A percentile compares a stretch with the other conserved stretches of the same genome.
phyloP scores from a whole-genome alignment of 2,888 invertebrate species.

The Venusia cambrica region DNA sequence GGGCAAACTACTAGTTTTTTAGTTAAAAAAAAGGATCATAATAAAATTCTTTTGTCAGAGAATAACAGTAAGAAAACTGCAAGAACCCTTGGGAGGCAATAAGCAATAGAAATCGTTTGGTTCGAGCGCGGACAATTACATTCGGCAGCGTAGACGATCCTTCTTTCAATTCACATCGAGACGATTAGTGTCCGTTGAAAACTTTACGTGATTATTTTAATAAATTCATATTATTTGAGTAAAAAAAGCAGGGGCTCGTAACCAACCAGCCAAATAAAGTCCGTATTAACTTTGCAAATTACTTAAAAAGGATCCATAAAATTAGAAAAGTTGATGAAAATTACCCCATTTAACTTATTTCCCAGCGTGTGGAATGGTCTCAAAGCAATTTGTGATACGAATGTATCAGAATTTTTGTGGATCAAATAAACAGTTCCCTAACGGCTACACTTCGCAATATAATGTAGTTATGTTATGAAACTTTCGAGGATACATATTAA shows the following conservation, averaged over 20 bases:
- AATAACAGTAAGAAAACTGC: constrained; percentile 66
- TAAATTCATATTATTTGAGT: too few relatives aligned
- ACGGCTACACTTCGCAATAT: constrained; percentile 19
- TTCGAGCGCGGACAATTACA: constrained; percentile 64
- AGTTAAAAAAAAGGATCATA: constrained; percentile 38
- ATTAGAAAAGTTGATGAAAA: constrained; percentile 25
- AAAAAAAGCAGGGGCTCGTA: constrained; percentile 3
- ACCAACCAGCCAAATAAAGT: constrained; percentile 6
- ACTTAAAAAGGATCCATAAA: constrained; percentile 19
- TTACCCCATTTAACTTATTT: constrained; percentile 22
- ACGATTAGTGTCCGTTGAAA: constrained; percentile 47
- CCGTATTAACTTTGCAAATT: constrained; percentile 15
- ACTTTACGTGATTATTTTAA: constrained; percentile 40
- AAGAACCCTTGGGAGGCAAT: constrained; percentile 60
- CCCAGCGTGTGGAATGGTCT: constrained; percentile 16
- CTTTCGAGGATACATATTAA: constrained; percentile 40
- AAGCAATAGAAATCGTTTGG: constrained; percentile 68
- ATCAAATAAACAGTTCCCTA: constrained; percentile 23
- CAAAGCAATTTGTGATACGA: constrained; percentile 20
- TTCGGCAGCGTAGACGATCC: constrained; percentile 54
- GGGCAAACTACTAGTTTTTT: too few relatives aligned
- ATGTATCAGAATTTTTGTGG: constrained; percentile 18
- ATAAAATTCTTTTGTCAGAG: constrained; percentile 63
- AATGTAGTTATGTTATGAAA: constrained; percentile 31
- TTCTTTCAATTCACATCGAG: constrained; percentile 62